Evolutionary conservation across 2,113 vertebrate genomes (phyloP).

Genomic region (Nothocercus nigrocapillus): DNA sequence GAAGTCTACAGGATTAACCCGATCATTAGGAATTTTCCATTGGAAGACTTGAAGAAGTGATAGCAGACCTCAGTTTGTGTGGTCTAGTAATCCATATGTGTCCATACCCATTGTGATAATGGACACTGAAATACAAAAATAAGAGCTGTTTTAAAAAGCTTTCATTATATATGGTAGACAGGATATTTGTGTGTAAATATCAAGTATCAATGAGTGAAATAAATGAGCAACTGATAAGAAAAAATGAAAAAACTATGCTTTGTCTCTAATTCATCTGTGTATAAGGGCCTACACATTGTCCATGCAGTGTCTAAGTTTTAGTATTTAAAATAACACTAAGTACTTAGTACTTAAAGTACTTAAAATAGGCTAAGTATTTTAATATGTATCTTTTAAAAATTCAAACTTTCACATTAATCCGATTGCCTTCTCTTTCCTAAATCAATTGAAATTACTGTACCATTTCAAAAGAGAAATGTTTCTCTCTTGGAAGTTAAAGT

Average conservation of each 20-base stretch:
- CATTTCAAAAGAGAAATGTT: not conserved
- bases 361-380: not conserved
- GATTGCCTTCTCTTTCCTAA: not conserved
- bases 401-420: not conserved
- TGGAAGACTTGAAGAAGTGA: not conserved
- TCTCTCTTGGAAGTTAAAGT: not conserved
- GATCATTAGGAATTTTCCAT: not conserved
- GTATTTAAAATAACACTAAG: no score
- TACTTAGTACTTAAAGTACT: not conserved
- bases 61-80: not conserved
- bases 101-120: not conserved
- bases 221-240: not conserved
- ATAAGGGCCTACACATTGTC: not conserved
- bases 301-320: not conserved
- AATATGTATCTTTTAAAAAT: not conserved
- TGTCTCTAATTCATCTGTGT: not conserved
- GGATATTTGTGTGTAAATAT: not conserved
- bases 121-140: not conserved
- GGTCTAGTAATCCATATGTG: no score
- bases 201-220: not conserved
- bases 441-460: not conserved
- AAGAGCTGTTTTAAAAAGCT: not conserved
- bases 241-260: not conserved
- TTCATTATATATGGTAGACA: not conserved
- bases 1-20: not conserved